Evolutionary conservation across 2,888 invertebrate species (phyloP).

Genomic region (Cephus spinipes): DNA sequence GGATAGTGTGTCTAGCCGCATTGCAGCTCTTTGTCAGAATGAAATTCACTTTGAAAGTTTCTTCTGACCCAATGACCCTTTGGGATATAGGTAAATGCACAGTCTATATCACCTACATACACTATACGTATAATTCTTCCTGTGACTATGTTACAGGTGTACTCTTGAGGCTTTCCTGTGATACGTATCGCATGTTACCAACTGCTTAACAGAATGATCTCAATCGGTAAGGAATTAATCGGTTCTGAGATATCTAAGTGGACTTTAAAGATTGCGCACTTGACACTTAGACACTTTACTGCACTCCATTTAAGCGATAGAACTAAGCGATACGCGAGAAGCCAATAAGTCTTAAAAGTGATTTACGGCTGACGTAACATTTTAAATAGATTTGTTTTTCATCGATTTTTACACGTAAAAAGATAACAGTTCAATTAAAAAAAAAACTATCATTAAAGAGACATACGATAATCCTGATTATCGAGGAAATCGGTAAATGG

Average conservation of each 20-base stretch:
- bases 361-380: not conserved
- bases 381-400: not conserved
- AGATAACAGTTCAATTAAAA: not conserved
- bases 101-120: not conserved
- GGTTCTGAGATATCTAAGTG: not conserved
- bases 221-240: not conserved
- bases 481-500: not conserved
- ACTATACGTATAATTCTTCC: not conserved
- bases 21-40: not conserved
- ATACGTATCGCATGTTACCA: not conserved
- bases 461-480: not conserved
- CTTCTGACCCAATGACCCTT: not conserved
- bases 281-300: not conserved
- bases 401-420: not conserved
- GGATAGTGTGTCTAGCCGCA: not conserved
- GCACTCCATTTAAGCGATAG: not conserved
- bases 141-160: not conserved
- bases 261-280: not conserved
- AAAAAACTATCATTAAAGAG: not conserved
- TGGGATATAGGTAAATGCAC: not conserved
- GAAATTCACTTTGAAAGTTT: not conserved
- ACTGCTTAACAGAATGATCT: not conserved
- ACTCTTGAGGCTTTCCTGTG: not conserved
- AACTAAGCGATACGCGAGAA: not conserved
- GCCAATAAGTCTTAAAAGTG: not conserved